A percentile compares a stretch with the other conserved stretches of the same genome.
phyloP scores from a whole-genome alignment of 2,797 vertebrate species.

The Chaunax sp. region DNA sequence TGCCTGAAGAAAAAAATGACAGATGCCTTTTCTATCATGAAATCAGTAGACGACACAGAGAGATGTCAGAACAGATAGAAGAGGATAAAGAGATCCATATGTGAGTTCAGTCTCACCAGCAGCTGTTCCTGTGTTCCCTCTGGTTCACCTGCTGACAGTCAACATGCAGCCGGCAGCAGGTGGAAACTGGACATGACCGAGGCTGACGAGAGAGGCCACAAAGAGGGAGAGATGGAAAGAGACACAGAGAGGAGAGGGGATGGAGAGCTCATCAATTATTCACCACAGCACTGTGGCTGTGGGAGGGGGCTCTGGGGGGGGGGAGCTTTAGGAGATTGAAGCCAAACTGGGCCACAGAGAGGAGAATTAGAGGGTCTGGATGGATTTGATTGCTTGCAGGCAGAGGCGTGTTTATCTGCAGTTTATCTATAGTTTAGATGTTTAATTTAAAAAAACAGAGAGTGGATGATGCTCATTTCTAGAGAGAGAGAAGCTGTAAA shows the following conservation, averaged over 20 bases:
- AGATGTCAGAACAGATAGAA: neutral
- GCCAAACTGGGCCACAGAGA: conserved; percentile 59
- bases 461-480: neutral
- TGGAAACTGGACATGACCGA: conserved; percentile 47
- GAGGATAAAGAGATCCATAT: neutral
- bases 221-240: conserved; percentile 67
- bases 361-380: conserved; percentile 55
- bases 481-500: too few relatives aligned
- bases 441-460: neutral
- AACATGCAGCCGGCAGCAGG: conserved; percentile 40
- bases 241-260: conserved; percentile 23
- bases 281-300: conserved; percentile 39
- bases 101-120: conserved; percentile 36
- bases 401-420: conserved; percentile 26
- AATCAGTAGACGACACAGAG: too few relatives aligned
- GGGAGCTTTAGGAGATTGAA: conserved; percentile 59
- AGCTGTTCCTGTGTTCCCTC: conserved; percentile 39
- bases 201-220: conserved; percentile 47
- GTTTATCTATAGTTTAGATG: conserved; percentile 19
- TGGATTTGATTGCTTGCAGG: conserved; percentile 52
- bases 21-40: neutral
- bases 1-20: neutral
- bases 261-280: conserved; percentile 77
- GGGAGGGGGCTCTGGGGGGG: conserved; percentile 22
- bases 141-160: conserved; percentile 34